Conservation (phyloP, 2,888 invertebrate species). For the Tetranychus piercei region DNA sequence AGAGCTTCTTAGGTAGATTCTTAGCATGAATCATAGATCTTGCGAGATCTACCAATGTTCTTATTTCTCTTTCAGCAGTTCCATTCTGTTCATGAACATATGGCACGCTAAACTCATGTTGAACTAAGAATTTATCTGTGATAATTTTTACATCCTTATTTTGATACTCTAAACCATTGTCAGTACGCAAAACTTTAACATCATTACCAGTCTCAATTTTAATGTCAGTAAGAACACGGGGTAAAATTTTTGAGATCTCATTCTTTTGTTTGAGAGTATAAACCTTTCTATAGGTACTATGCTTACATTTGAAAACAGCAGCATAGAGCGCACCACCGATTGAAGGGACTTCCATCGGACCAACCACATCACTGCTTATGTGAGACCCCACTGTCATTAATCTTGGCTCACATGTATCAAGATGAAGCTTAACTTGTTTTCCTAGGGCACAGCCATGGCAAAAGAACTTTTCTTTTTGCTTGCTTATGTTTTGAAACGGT, state of each 20-base stretch:
- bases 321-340: neutral
- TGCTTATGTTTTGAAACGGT: neutral
- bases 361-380: neutral
- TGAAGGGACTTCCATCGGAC: neutral
- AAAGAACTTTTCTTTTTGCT: neutral
- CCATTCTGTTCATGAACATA: slow-evolving; percentile 15
- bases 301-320: neutral
- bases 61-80: neutral
- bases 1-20: neutral
- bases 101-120: slow-evolving; percentile 2
- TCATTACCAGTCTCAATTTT: neutral
- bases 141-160: slow-evolving; percentile 17
- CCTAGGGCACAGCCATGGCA: neutral
- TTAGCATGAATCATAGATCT: neutral
- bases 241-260: neutral
- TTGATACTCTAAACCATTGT: slow-evolving; percentile 18
- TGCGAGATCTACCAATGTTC: slow-evolving; percentile 8
- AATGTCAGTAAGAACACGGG: neutral
- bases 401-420: neutral
- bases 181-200: neutral
- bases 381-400: neutral
- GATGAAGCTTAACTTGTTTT: neutral
- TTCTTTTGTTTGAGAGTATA: neutral
- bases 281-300: neutral
- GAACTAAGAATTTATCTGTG: neutral